phyloP scores from a whole-genome alignment of 2,797 vertebrate species.

The Poeciliopsis presidionis region DNA sequence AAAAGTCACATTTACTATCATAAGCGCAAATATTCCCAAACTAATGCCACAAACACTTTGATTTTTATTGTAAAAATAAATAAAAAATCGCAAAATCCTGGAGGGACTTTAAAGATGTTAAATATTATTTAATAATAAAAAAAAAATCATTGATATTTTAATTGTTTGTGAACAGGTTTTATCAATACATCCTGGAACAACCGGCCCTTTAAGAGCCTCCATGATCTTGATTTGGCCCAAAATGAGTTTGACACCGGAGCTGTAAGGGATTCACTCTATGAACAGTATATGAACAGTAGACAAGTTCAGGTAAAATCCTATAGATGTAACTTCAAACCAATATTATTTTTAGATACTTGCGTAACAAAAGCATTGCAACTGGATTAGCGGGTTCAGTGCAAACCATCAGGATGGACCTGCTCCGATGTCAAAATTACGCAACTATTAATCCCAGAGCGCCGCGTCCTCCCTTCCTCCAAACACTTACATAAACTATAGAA shows the following conservation, averaged over 20 bases:
- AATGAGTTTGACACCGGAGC: neutral
- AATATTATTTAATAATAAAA: too few relatives aligned
- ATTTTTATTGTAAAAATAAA: too few relatives aligned
- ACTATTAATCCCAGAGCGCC: conserved; percentile 25
- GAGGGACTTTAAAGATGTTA: too few relatives aligned
- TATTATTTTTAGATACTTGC: conserved; percentile 19
- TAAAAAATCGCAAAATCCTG: too few relatives aligned
- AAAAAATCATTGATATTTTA: too few relatives aligned
- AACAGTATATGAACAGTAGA: neutral
- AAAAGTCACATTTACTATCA: too few relatives aligned
- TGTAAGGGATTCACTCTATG: neutral
- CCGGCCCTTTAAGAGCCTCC: too few relatives aligned
- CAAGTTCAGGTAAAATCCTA: neutral
- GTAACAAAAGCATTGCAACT: conserved; percentile 11
- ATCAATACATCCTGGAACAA: too few relatives aligned
- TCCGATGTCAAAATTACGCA: conserved; percentile 43
- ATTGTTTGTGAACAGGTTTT: too few relatives aligned
- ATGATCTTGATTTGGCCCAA: too few relatives aligned
- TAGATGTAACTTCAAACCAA: neutral
- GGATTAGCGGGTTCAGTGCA: conserved; percentile 29
- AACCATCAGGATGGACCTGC: conserved; percentile 1
- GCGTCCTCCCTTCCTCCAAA: neutral
- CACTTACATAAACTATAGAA: conserved; percentile 46
- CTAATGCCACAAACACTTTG: too few relatives aligned
- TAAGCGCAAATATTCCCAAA: too few relatives aligned